Percentiles rank a stretch among this genome's conserved stretches.
phyloP scores from a whole-genome alignment of 2,797 vertebrate genomes.

The Gadopsis marmoratus region DNA sequence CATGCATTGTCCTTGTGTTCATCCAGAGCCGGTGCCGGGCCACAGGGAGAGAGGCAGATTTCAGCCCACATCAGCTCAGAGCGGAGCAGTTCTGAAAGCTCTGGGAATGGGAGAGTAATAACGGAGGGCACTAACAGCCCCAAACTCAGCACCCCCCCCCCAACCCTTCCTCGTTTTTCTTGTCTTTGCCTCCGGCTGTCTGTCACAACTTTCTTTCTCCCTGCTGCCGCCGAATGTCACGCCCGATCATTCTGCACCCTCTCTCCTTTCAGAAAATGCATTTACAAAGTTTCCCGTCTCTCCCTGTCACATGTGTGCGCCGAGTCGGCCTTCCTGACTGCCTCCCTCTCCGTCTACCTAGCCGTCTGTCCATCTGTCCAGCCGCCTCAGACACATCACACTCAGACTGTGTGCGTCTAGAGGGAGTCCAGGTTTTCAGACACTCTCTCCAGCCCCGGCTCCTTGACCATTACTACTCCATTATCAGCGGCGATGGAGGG shows the following conservation, averaged over 20 bases:
- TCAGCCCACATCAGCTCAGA: conserved; percentile 65
- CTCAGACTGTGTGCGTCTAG: conserved; percentile 54
- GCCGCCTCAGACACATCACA: conserved; percentile 68
- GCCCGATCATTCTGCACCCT: conserved; percentile 27
- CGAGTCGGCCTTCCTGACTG: not conserved
- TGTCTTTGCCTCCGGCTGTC: conserved; percentile 68
- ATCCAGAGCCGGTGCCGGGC: conserved; percentile 48
- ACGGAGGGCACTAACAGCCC: conserved; percentile 64
- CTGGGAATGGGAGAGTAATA: conserved; percentile 73
- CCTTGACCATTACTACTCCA: conserved; percentile 86
- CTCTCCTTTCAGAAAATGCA: conserved; percentile 42
- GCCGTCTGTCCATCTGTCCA: conserved; percentile 22
- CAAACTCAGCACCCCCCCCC: conserved; percentile 35
- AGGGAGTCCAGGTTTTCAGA: conserved; percentile 77
- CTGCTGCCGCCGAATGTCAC: conserved; percentile 50
- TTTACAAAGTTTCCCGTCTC: conserved; percentile 37
- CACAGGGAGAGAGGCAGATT: conserved; percentile 59
- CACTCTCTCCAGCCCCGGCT: conserved; percentile 73
- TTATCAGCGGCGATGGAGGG: conserved; percentile 81
- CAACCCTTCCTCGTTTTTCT: conserved; percentile 7
- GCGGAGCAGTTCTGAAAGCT: conserved; percentile 62
- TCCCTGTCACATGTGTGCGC: conserved; percentile 24
- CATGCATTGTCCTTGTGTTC: conserved; percentile 48
- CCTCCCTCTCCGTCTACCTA: not conserved
- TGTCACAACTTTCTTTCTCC: conserved; percentile 60